Base-by-base conservation (phyloP, 2,113 vertebrate species). In the Arenaria interpres region DNA sequence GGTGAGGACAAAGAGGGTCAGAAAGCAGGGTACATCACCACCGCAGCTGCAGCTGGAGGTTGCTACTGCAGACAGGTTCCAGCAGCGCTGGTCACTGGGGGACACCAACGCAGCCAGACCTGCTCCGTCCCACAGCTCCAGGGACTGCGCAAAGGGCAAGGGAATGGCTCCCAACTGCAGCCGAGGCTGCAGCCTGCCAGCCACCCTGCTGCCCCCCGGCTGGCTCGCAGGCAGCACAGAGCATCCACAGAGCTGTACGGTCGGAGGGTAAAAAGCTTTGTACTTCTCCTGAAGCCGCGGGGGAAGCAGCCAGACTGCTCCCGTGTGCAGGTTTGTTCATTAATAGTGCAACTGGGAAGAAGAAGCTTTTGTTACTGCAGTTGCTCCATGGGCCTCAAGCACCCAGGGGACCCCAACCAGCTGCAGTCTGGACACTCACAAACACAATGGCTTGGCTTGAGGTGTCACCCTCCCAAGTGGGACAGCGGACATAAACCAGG, bases 1-100 rank as follows among this genome's bases (percentile, higher is more conserved):
- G 21, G 32, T 59, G 68, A 71, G 51, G 83, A 84, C 56, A 94
- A 32, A 62, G 75, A 57, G 43, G 45, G 78, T 97, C 92, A 96
- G 95, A 77, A 56, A 84, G 85, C 74, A 77, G 79, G 43, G 84
- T 1, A 63, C 5, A 18, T n/a, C 12, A 14, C 21, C 12, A 14
- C 21, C 22, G 7, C 0, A 30, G 43, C 51, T 63, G 80, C 74
- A 64, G 68, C 50, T 43, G n/a, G 37, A 76, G 45, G 60, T 8
- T 69, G 74, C 67, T 48, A 13, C 5, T 57, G 54, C 71, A 62
- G 69, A 50, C 56, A 12, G 8, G 41, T 7, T 46, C 46, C 85
- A 46, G 88, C 64, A 50, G 2, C 0, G 28, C 54, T 51, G 54
- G 23, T 41, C 35, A 30, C 17, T 11, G 41, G 20, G 54, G 24